Evolutionary conservation across 2,888 invertebrate genomes (phyloP).

Genomic region (Gandaritis pyraliata): DNA sequence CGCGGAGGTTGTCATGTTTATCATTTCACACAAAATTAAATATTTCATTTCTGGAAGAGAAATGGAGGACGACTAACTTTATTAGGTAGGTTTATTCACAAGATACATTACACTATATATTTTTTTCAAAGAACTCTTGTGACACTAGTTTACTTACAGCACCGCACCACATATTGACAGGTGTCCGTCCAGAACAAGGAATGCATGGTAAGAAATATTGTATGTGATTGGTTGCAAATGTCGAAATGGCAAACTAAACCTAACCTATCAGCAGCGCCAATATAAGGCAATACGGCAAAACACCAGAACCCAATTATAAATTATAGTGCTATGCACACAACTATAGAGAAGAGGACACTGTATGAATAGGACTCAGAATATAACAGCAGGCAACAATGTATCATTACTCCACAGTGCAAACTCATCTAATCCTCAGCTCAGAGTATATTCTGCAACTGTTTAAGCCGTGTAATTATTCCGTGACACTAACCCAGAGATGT

Average conservation of each 20-base stretch:
- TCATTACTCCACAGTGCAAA: constrained; percentile 48
- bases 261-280: not conserved
- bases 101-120: not conserved
- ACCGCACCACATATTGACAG: not conserved
- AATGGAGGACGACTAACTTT: constrained; percentile 20
- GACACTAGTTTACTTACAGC: too few relatives aligned
- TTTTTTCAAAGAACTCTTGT: not conserved
- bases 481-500: constrained; percentile 46
- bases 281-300: not conserved
- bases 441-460: constrained; percentile 48
- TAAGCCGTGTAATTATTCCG: constrained; percentile 51
- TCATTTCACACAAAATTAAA: constrained; percentile 31
- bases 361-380: constrained; percentile 14
- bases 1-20: constrained; percentile 46
- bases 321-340: constrained; percentile 3
- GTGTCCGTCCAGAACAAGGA: not conserved
- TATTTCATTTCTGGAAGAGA: constrained; percentile 17
- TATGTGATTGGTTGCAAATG: not conserved
- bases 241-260: not conserved
- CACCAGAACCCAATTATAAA: not conserved
- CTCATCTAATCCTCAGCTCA: constrained; percentile 50
- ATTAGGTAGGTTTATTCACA: not conserved
- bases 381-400: constrained; percentile 26
- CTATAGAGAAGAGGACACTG: constrained; percentile 7
- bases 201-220: not conserved